phyloP scores from a whole-genome alignment of 1,140 invertebrate species.

The Venustaconcha ellipsiformis region DNA sequence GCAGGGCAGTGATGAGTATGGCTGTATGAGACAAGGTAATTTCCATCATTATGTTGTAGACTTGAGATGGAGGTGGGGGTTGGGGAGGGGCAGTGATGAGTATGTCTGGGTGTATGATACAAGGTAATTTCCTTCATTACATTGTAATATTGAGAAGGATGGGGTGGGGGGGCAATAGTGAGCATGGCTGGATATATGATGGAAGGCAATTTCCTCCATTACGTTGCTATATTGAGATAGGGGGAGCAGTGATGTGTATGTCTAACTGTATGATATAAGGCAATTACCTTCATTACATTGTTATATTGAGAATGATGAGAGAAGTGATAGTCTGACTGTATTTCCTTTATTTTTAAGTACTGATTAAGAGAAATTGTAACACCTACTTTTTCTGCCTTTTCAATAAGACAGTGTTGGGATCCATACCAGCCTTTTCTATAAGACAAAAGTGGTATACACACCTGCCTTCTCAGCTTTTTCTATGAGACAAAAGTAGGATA shows the following conservation, averaged over 20 bases:
- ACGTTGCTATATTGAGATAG: slow-evolving; percentile 58
- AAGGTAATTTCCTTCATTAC: slow-evolving; percentile 46
- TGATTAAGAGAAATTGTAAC: too few species aligned
- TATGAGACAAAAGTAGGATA: too few species aligned
- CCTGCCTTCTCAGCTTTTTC: too few species aligned
- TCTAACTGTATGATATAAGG: slow-evolving; percentile 59
- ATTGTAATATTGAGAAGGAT: slow-evolving; percentile 60
- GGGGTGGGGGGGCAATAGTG: slow-evolving; percentile 13
- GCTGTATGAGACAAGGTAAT: slow-evolving; percentile 59
- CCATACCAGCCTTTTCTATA: too few species aligned
- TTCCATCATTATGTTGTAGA: slow-evolving; percentile 46
- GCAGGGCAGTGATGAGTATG: slow-evolving; percentile 33
- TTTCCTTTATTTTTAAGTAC: too few species aligned
- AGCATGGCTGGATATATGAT: slow-evolving; percentile 53
- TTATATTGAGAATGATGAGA: too few species aligned
- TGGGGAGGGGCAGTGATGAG: too few species aligned
- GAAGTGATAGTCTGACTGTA: too few species aligned
- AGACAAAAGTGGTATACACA: too few species aligned
- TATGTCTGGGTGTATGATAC: slow-evolving; percentile 55
- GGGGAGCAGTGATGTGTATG: slow-evolving; percentile 36
- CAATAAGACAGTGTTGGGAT: too few species aligned
- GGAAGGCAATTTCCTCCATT: slow-evolving; percentile 45
- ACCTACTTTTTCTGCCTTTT: too few species aligned
- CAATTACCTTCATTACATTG: slow-evolving; percentile 11
- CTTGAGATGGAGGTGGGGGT: slow-evolving; percentile 33